Evolutionary conservation across 2,113 vertebrate species (phyloP).

Genomic region (Spea bombifrons): DNA sequence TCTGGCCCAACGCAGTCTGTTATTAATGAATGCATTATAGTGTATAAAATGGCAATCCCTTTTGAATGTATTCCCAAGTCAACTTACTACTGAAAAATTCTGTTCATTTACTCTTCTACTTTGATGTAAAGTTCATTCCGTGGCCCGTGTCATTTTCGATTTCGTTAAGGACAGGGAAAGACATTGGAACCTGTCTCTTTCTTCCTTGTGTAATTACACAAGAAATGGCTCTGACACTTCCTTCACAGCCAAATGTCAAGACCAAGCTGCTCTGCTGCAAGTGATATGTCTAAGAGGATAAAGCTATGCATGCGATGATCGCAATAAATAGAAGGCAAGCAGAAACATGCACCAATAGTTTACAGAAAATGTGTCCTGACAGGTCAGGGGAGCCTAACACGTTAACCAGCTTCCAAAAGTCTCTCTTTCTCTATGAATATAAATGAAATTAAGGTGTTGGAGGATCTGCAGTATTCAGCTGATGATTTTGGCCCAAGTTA

Average conservation of each 20-base stretch:
- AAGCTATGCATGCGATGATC: neutral
- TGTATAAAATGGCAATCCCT: neutral
- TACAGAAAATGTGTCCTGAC: neutral
- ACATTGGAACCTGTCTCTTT: neutral
- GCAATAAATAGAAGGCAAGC: slow-evolving; percentile 4
- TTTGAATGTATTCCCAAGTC: neutral
- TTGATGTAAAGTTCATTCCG: neutral
- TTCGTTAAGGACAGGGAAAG: neutral
- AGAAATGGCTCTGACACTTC: slow-evolving; percentile 19
- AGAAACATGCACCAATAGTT: neutral
- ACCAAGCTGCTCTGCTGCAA: neutral
- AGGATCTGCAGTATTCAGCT: too few species aligned
- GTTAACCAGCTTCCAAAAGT: neutral
- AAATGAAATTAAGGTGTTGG: too few species aligned
- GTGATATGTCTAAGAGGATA: slow-evolving; percentile 13
- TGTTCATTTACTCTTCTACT: neutral
- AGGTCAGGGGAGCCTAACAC: neutral
- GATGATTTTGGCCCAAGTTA: too few species aligned
- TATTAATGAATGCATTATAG: slow-evolving; percentile 13
- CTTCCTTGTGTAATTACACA: neutral
- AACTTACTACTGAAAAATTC: neutral
- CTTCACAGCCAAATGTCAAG: slow-evolving; percentile 14
- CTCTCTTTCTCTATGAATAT: too few species aligned
- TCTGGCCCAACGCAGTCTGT: neutral
- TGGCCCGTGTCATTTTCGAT: neutral